A percentile compares a stretch with the other conserved stretches of the same genome.
phyloP scores from a whole-genome alignment of 1,140 invertebrate genomes.

The Cyclina sinensis region DNA sequence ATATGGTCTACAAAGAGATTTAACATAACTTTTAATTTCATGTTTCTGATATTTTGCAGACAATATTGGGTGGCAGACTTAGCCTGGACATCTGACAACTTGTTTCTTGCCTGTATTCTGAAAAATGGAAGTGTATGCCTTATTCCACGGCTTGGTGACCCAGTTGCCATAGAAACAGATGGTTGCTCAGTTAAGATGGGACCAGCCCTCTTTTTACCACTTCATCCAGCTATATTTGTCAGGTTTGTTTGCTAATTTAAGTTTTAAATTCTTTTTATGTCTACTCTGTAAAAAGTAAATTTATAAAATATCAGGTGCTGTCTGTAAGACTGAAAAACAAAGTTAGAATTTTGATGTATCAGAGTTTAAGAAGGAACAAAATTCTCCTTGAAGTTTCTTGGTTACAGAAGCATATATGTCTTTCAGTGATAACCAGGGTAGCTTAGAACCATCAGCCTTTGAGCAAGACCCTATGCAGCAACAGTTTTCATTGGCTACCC shows the following conservation, averaged over 20 bases:
- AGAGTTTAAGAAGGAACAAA: no score
- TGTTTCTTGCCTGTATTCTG: slow-evolving; percentile 85
- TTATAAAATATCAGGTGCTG: no score
- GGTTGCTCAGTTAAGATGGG: slow-evolving; percentile 84
- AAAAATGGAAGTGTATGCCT: slow-evolving; percentile 83
- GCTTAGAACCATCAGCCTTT: slow-evolving; percentile 47
- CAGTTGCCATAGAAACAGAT: slow-evolving; percentile 79
- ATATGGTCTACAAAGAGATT: no score
- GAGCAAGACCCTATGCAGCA: slow-evolving; percentile 77
- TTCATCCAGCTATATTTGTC: slow-evolving; percentile 82
- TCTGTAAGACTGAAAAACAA: no score
- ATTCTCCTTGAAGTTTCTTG: background rate
- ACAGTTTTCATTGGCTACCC: slow-evolving; percentile 83
- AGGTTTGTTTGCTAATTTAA: slow-evolving; percentile 69
- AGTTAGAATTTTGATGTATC: no score
- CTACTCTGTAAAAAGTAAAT: no score
- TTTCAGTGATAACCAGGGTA: slow-evolving; percentile 57
- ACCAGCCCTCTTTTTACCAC: slow-evolving; percentile 82
- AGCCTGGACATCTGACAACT: slow-evolving; percentile 84
- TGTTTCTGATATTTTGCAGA: slow-evolving; percentile 69
- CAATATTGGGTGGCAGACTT: slow-evolving; percentile 85
- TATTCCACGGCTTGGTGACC: slow-evolving; percentile 84
- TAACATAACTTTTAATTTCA: no score
- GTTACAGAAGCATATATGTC: background rate
- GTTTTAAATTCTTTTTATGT: no score